phyloP scores from a whole-genome alignment of 2,797 vertebrate genomes.

The Masticophis lateralis region DNA sequence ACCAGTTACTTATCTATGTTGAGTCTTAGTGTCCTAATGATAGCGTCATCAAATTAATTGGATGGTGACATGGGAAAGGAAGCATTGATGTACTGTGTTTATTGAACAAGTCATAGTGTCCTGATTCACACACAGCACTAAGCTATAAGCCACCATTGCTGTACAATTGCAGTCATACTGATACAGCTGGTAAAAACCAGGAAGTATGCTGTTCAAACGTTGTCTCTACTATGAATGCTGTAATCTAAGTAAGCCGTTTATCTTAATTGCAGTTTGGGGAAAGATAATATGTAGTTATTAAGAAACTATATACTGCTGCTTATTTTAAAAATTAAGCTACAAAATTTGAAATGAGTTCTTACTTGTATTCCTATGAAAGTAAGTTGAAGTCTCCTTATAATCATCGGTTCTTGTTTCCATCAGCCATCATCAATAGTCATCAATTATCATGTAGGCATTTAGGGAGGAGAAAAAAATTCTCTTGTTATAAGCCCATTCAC shows the following conservation, averaged over 20 bases:
- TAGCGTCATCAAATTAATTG: not conserved
- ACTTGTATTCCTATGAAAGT: not conserved
- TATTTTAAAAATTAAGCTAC: not conserved
- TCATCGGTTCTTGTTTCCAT: not conserved
- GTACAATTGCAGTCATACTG: not conserved
- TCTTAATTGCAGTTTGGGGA: not conserved
- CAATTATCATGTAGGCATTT: not conserved
- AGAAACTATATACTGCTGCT: not conserved
- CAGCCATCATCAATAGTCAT: not conserved
- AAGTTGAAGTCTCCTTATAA: not conserved
- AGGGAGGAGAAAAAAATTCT: not conserved
- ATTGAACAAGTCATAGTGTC: not conserved
- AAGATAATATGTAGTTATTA: not conserved
- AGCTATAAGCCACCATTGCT: not conserved
- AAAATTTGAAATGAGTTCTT: not conserved
- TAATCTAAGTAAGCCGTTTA: not conserved
- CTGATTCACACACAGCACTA: not conserved
- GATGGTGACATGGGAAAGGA: not conserved
- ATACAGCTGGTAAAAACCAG: not conserved
- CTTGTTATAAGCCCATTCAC: not conserved
- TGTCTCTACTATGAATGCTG: not conserved
- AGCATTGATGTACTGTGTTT: not conserved
- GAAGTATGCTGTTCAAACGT: not conserved
- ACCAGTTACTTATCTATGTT: not conserved
- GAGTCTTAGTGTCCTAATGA: not conserved